A percentile compares a stretch with the other conserved stretches of the same genome.
Evolutionary conservation across 2,797 vertebrate species (phyloP).

Genomic region (Channallabes apus): DNA sequence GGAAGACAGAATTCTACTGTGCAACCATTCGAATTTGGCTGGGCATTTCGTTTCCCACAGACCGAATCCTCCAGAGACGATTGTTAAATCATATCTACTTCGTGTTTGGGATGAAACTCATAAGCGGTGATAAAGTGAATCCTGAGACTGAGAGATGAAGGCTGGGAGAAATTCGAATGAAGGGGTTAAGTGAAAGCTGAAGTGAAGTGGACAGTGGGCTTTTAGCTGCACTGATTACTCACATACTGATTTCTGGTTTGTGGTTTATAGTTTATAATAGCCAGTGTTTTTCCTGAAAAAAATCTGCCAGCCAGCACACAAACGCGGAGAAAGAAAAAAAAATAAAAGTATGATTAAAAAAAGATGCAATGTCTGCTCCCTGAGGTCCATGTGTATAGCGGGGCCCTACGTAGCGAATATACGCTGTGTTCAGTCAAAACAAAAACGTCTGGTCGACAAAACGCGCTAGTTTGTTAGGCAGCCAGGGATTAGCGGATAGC

Average conservation of each 20-base stretch:
- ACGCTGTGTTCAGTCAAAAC: background rate
- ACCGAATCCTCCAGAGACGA: background rate
- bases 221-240: background rate
- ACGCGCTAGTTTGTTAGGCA: background rate
- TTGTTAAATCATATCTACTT: background rate
- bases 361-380: background rate
- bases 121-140: background rate
- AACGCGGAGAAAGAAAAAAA: background rate
- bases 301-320: slow-evolving; percentile 11
- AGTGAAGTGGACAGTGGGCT: slow-evolving; percentile 5
- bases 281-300: background rate
- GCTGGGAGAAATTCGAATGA: background rate
- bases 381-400: background rate
- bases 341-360: background rate
- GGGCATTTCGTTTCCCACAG: background rate
- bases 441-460: background rate
- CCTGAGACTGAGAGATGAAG: background rate
- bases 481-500: background rate
- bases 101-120: background rate
- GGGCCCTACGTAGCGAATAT: background rate
- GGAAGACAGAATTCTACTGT: slow-evolving; percentile 17
- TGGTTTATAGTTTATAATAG: slow-evolving; percentile 16
- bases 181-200: background rate
- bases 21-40: slow-evolving; percentile 8
- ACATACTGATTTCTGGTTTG: slow-evolving; percentile 6